Conservation (phyloP, 2,113 vertebrate genomes). For the Entomyzon cyanotis region DNA sequence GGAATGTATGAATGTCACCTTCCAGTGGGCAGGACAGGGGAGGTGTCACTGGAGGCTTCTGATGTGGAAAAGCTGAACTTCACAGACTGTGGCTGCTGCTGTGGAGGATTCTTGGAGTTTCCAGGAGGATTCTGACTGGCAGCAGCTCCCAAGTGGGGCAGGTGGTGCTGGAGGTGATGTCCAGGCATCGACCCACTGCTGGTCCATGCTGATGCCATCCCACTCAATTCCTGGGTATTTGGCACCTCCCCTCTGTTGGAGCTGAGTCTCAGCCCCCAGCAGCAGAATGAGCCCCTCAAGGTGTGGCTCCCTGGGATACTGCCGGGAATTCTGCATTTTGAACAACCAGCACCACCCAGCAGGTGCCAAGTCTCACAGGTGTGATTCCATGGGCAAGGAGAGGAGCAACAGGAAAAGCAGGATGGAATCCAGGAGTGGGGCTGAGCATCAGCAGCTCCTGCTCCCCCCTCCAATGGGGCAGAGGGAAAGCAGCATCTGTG, state of each 20-base stretch:
- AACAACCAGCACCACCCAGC: background rate
- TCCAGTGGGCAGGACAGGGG: background rate
- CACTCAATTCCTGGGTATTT: background rate
- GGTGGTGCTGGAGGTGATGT: background rate
- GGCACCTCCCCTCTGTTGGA: background rate
- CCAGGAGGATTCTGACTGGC: rapidly evolving
- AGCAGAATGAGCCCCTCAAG: background rate
- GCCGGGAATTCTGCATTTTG: background rate
- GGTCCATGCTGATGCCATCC: background rate
- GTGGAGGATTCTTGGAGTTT: background rate
- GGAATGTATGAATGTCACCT: background rate
- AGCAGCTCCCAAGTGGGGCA: background rate
- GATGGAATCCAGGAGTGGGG: background rate
- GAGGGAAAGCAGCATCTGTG: background rate
- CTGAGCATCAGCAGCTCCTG: background rate
- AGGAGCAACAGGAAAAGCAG: background rate
- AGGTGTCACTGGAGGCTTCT: background rate
- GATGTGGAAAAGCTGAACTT: background rate
- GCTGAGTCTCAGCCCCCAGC: background rate
- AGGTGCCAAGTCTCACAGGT: rapidly evolving
- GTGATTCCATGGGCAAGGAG: rapidly evolving
- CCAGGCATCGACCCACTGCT: background rate
- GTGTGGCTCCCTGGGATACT: background rate
- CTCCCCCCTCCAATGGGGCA: background rate
- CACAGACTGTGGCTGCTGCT: background rate